Evolutionary conservation across 2,888 invertebrate genomes (phyloP).

Genomic region (Oligia strigilis): DNA sequence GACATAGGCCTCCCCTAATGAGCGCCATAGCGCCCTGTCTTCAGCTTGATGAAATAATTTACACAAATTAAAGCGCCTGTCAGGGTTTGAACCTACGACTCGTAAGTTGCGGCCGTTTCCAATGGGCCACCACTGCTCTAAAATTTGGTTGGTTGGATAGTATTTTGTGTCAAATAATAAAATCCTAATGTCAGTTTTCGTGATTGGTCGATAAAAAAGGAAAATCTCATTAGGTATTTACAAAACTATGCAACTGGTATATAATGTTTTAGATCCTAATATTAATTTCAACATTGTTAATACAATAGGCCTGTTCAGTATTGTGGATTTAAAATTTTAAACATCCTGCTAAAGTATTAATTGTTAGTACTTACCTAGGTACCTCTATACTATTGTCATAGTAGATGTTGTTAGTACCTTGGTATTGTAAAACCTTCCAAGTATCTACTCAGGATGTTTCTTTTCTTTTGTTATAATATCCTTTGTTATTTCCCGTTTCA

Average conservation of each 20-base stretch:
- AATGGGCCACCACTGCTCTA: too few species aligned
- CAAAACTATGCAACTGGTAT: not conserved
- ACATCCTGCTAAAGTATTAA: conserved; percentile 8
- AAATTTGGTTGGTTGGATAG: too few species aligned
- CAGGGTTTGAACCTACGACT: too few species aligned
- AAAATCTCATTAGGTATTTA: not conserved
- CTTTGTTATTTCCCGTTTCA: too few species aligned
- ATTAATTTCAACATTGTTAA: conserved; percentile 12
- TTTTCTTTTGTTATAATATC: not conserved
- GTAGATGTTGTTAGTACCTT: not conserved
- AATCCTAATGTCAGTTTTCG: not conserved
- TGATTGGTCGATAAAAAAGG: not conserved
- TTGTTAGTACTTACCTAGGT: not conserved
- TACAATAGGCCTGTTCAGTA: conserved; percentile 22
- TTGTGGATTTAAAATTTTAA: not conserved
- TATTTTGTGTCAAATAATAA: not conserved
- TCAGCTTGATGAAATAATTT: too few species aligned
- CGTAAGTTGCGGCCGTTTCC: too few species aligned
- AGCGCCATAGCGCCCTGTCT: too few species aligned
- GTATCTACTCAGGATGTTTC: not conserved
- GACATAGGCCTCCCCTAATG: too few species aligned
- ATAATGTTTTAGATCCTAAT: not conserved
- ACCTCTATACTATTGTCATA: not conserved
- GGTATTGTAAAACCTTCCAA: not conserved
- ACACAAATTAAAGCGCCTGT: too few species aligned